Percentiles rank a stretch among this genome's conserved stretches.
phyloP scores from a whole-genome alignment of 2,113 vertebrate genomes.

The Zosterops hypoxanthus region DNA sequence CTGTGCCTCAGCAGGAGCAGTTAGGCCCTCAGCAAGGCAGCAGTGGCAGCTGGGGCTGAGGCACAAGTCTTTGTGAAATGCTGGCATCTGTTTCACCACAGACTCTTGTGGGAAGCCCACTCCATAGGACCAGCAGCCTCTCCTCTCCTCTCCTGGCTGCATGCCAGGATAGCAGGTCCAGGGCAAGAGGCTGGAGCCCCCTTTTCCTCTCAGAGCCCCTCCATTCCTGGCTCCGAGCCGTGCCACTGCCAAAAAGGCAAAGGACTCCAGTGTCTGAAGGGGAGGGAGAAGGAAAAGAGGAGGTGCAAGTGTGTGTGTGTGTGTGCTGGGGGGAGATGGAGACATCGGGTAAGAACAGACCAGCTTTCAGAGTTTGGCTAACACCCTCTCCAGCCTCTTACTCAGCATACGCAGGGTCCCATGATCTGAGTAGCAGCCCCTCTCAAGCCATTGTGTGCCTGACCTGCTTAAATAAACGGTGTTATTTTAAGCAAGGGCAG shows the following conservation, averaged over 20 bases:
- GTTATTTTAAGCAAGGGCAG: conserved; percentile 63
- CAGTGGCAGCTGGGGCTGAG: neutral
- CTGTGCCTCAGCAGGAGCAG: neutral
- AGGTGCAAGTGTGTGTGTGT: neutral
- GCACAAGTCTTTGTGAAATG: neutral
- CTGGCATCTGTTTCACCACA: neutral
- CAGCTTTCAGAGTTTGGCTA: conserved; percentile 51
- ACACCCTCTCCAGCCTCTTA: conserved; percentile 46
- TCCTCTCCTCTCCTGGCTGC: neutral
- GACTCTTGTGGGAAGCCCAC: neutral
- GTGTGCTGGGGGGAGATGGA: neutral
- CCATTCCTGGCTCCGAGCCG: neutral
- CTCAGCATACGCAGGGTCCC: neutral
- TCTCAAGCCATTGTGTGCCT: conserved; percentile 53
- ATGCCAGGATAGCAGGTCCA: neutral
- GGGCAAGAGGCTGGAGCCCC: neutral
- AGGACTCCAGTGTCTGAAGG: neutral
- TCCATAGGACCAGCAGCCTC: neutral
- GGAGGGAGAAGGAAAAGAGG: conserved; percentile 2
- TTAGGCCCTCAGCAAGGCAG: neutral
- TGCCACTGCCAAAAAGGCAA: neutral
- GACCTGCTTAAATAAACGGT: conserved; percentile 62
- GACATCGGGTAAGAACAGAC: neutral
- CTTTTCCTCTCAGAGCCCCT: neutral
- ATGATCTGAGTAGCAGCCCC: conserved; percentile 58